These are phyloP conservation scores for Percopsis omiscomaycus DNA, from an alignment of 2,797 vertebrate species.

Conservation along the genomic window DNA sequence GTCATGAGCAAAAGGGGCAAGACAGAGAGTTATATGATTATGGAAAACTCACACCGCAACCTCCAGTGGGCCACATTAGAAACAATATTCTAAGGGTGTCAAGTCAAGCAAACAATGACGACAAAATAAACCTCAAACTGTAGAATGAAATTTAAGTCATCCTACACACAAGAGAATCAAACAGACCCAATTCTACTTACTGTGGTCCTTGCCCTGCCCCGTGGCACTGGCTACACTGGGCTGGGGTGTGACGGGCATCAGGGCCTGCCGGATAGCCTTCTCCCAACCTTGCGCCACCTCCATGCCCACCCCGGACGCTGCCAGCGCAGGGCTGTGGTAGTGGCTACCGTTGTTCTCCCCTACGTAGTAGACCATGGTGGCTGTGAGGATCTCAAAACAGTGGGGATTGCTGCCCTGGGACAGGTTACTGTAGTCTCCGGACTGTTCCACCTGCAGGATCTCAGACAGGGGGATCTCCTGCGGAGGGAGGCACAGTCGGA, in stretches of 20 bases:
- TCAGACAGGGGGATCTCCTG: slow-evolving; percentile 98
- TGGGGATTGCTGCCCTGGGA: slow-evolving; percentile 93
- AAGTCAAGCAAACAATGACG: too few relatives aligned
- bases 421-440: slow-evolving; percentile 85
- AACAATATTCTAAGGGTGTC: not conserved
- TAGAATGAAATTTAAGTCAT: too few relatives aligned
- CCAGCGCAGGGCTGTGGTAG: slow-evolving; percentile 88
- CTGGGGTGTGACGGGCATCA: slow-evolving; percentile 98
- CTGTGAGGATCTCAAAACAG: slow-evolving; percentile 98
- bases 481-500: not conserved
- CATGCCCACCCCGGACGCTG: slow-evolving; percentile 89
- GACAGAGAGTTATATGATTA: not conserved
- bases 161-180: not conserved
- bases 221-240: slow-evolving; percentile 86
- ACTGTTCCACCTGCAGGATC: slow-evolving; percentile 92
- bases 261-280: slow-evolving; percentile 95
- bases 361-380: slow-evolving; percentile 96
- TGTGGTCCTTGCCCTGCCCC: slow-evolving; percentile 93
- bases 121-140: too few relatives aligned
- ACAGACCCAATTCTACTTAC: slow-evolving; percentile 76
- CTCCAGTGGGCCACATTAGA: not conserved
- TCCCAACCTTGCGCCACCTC: slow-evolving; percentile 97
- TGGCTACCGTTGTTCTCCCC: slow-evolving; percentile 90
- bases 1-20: slow-evolving; percentile 12
- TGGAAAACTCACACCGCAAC: not conserved